Conservation (phyloP, 2,888 invertebrate species). For the Eudemis profundana region DNA sequence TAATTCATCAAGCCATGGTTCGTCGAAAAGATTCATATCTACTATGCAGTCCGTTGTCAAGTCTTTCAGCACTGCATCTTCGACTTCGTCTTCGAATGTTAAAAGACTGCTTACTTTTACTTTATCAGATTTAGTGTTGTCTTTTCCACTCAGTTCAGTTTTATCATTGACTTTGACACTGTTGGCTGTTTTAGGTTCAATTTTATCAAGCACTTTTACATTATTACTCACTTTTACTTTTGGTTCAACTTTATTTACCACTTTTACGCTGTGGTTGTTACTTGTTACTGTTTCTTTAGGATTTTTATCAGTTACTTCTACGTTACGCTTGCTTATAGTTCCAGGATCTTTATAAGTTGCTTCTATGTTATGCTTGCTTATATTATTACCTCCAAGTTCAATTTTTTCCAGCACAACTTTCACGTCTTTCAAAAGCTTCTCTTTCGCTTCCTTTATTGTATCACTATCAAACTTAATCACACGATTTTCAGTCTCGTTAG, state of each 20-base stretch:
- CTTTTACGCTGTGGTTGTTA: too few relatives aligned
- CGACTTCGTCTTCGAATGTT: slow-evolving; percentile 51
- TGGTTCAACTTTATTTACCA: neutral
- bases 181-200: neutral
- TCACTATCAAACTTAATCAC: neutral
- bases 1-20: slow-evolving; percentile 24
- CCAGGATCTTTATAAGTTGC: too few relatives aligned
- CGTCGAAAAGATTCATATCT: slow-evolving; percentile 43
- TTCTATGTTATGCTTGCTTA: too few relatives aligned
- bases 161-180: neutral
- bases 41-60: slow-evolving; percentile 46
- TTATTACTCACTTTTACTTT: neutral
- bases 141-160: neutral
- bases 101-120: slow-evolving; percentile 45
- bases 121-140: neutral
- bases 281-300: neutral
- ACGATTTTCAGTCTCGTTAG: slow-evolving; percentile 1
- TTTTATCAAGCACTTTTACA: neutral
- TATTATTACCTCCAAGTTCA: neutral
- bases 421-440: slow-evolving; percentile 16
- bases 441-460: neutral
- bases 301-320: neutral
- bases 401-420: slow-evolving; percentile 14
- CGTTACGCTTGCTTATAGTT: too few relatives aligned
- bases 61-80: slow-evolving; percentile 35